Evolutionary conservation across 2,113 vertebrate species (phyloP), one percentile per base, ranked within the genome.

Genomic region (Pelecanoides urinatrix): DNA sequence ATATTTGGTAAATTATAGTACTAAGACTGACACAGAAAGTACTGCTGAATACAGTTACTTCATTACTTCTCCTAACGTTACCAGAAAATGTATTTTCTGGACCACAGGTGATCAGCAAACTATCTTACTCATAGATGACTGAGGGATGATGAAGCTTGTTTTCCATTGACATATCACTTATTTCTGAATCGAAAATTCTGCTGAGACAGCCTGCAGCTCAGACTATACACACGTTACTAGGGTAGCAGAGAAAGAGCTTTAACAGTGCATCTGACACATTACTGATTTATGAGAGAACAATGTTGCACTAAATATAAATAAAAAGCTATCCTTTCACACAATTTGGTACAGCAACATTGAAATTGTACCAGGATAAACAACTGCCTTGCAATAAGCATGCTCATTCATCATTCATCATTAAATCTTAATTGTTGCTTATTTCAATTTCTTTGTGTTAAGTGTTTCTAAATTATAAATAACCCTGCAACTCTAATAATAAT

Each of bases 381-480:
- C 42, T 83, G 42, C 29, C 56, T 82, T 67, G 73, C 70, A 92
- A 92, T 96, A 92, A 93, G 38, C 14, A 17, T 84, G 22, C 56
- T 97, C 75, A 70, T 92, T 92, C 78, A 66, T 87, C 94, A 95
- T 93, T 96, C 76, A 63, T n/a, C 82, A 81, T 95, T 97, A 97
- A 96, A 94, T 89, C 91, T 96, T 97, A 96, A 96, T 82, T 97
- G 96, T 79, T 92, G 81, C 61, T 96, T 82, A 79, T 96, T 96
- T 77, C 25, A 77, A 45, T 59, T 71, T 94, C 65, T 95, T 86
- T 97, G 95, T 83, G 62, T 73, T 97, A 97, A 97, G 42, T 88
- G 62, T 97, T 96, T 96, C 79, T 96, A 94, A 98, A 97, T 96
- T 97, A 97, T 96, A 86, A 79, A 96, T 84, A 92, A 66, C 18